These are phyloP conservation scores for Gadopsis bispinosus DNA, from an alignment of 2,797 vertebrate genomes.

Conservation along the genomic window DNA sequence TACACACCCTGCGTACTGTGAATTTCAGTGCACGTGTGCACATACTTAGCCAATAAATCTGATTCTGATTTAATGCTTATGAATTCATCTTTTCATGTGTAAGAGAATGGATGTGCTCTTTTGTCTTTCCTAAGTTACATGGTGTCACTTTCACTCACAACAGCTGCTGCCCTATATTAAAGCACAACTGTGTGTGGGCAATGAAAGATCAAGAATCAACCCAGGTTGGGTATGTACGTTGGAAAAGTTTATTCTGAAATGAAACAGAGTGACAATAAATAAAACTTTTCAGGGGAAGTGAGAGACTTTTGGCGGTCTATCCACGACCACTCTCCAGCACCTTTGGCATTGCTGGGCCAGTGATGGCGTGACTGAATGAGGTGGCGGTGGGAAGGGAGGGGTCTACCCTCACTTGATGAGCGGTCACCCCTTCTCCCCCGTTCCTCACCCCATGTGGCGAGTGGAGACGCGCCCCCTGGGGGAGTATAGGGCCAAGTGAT, in stretches of 20 bases:
- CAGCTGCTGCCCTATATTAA: not conserved
- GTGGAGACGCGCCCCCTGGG: constrained; percentile 74
- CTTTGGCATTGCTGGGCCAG: constrained; percentile 84
- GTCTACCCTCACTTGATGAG: constrained; percentile 87
- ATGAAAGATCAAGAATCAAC: constrained; percentile 75
- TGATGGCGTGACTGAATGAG: constrained; percentile 80
- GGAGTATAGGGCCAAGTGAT: constrained; percentile 62
- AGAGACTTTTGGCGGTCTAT: constrained; percentile 69
- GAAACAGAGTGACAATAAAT: constrained; percentile 83
- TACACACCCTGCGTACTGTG: not conserved
- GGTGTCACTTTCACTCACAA: not conserved
- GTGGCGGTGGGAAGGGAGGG: constrained; percentile 83
- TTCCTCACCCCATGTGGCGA: constrained; percentile 81
- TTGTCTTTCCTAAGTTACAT: not conserved
- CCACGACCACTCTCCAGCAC: constrained; percentile 80
- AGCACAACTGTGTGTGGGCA: constrained; percentile 20
- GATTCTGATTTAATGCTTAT: not conserved
- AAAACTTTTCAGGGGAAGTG: constrained; percentile 80
- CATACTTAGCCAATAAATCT: not conserved
- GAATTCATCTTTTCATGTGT: not conserved
- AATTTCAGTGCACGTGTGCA: not conserved
- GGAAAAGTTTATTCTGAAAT: constrained; percentile 89
- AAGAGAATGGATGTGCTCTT: not conserved
- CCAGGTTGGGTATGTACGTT: constrained; percentile 78
- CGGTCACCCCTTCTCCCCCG: constrained; percentile 83